Evolutionary conservation across 2,113 vertebrate species (phyloP).

Genomic region (Willisornis vidua): DNA sequence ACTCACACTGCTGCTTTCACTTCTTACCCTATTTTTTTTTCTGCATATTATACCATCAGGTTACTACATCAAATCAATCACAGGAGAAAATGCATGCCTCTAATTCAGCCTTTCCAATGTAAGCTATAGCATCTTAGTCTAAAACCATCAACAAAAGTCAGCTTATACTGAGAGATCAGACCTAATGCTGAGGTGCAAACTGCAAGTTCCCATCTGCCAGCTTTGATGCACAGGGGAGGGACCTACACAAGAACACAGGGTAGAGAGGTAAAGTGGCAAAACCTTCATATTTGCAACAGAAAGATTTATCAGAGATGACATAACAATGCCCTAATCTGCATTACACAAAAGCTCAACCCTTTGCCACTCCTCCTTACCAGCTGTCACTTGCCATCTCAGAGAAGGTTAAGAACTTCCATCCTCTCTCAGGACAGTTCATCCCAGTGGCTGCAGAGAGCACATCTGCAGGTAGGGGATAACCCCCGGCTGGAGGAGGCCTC

Average conservation of each 20-base stretch:
- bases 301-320: fast-evolving
- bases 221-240: not conserved
- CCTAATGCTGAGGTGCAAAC: not conserved
- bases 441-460: not conserved
- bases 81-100: not conserved
- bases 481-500: not conserved
- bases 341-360: not conserved
- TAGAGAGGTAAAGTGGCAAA: not conserved
- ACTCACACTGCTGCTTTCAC: not conserved
- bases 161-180: not conserved
- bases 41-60: not conserved
- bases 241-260: not conserved
- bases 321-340: not conserved
- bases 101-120: not conserved
- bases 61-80: not conserved
- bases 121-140: not conserved
- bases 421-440: not conserved
- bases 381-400: not conserved
- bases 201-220: not conserved
- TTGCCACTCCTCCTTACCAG: not conserved
- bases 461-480: fast-evolving
- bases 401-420: not conserved
- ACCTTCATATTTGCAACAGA: not conserved
- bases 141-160: not conserved
- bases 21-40: not conserved